Base-by-base conservation (phyloP, 2,888 invertebrate genomes). In the Diadegma fenestrale region DNA sequence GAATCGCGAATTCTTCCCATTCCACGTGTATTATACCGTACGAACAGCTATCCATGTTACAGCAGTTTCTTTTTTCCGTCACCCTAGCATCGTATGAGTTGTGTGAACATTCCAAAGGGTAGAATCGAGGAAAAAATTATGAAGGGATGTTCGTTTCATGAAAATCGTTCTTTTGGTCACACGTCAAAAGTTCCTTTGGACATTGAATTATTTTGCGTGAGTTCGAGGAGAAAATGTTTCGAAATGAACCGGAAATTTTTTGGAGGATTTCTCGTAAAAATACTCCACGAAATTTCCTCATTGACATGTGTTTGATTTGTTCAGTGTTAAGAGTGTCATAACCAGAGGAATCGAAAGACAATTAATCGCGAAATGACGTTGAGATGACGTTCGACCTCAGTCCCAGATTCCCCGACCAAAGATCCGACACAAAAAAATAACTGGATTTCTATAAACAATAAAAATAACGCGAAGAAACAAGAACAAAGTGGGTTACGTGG, bases 371-470 rank as follows among this genome's bases (percentile, higher is more conserved):
- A 72, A 77, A 82, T 77, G 71, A 82, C 71, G 37, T 58, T 71
- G 82, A 72, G 68, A 85, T 85, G 82, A 80, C 61, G 80, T 68
- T 71, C 61, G 78, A 63, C 6, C 41, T 71, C 10, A 22, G 45
- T 10, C 19, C 61, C 43, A 72, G 22, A 58, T 33, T 37, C 41
- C 79, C 48, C 48, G 33, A 33, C 22, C 43, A 64, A 66, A 48
- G 22, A 17, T 71, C 41, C 26, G n/a, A 5, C 14, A 41, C 19
- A 43, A 30, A 58, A 72, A 33, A 80, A 71, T 19, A 54, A n/a
- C n/a, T 19, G 51, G 17, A 68, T 48, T 45, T 48, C 17, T 37
- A 43, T 37, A 14, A n/a, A 37, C 17, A 22, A 66, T 8, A 48
- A 48, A 75, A 82, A 48, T 22, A 79, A 22, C 30, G 37, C 30